These are phyloP conservation scores for Cinara cedri DNA, from an alignment of 2,888 invertebrate species.

Conservation along the genomic window DNA sequence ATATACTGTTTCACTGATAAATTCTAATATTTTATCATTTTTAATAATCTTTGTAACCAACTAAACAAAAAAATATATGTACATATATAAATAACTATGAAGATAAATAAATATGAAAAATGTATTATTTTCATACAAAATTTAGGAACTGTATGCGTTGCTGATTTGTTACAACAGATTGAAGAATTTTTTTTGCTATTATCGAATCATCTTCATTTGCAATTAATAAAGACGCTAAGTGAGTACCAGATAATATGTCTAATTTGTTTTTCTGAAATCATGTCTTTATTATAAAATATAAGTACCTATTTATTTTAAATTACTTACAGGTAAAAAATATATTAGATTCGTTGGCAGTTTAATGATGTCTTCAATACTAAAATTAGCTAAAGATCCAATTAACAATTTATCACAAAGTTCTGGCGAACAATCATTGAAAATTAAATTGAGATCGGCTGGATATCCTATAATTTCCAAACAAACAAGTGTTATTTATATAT, in stretches of 20 bases:
- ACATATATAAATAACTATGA: not conserved
- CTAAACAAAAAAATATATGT: constrained; percentile 11
- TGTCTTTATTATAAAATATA: not conserved
- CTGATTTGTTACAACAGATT: constrained; percentile 29
- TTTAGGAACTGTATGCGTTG: constrained; percentile 39
- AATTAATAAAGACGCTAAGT: constrained; percentile 18
- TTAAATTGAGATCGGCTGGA: not conserved
- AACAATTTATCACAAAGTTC: constrained; percentile 2
- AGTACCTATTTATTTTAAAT: not conserved
- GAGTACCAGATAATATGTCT: not conserved
- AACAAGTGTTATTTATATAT: not conserved
- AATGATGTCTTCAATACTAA: constrained; percentile 29
- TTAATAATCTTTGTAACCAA: constrained; percentile 23
- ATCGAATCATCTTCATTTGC: not conserved
- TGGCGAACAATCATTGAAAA: constrained; percentile 16
- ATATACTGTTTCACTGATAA: constrained; percentile 34
- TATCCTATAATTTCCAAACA: not conserved
- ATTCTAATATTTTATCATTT: constrained; percentile 26
- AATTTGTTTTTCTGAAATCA: constrained; percentile 38
- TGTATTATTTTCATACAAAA: constrained; percentile 20
- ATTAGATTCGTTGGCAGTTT: constrained; percentile 19
- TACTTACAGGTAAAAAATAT: constrained; percentile 46
- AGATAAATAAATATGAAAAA: not conserved
- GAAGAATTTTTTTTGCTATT: constrained; percentile 36
- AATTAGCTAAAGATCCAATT: constrained; percentile 6